A percentile compares a stretch with the other conserved stretches of the same genome.
Evolutionary conservation across 2,113 vertebrate genomes (phyloP).

Genomic region (Okapia johnstoni): DNA sequence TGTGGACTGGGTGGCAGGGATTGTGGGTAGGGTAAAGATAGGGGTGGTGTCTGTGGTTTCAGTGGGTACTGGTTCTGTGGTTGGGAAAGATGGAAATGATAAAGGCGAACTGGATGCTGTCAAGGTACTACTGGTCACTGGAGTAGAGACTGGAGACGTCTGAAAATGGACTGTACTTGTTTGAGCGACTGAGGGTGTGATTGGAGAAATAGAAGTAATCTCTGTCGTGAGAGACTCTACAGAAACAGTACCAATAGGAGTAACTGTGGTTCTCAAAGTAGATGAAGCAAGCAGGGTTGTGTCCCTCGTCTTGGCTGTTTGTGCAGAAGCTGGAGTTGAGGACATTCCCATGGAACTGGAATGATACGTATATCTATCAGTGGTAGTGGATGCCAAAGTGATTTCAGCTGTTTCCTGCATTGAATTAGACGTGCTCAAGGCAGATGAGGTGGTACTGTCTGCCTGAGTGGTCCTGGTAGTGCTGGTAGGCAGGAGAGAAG

Average conservation of each 20-base stretch:
- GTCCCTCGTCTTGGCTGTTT: no score
- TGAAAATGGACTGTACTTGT: accelerated
- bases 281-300: background rate
- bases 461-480: background rate
- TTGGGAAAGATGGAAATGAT: accelerated
- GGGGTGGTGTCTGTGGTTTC: accelerated
- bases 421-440: no score
- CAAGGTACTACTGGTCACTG: accelerated
- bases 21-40: accelerated
- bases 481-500: no score
- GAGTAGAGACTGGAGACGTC: accelerated
- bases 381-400: no score
- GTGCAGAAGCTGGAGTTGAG: no score
- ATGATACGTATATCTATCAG: no score
- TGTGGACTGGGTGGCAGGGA: accelerated
- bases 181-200: background rate
- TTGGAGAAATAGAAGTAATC: accelerated
- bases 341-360: no score
- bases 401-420: no score
- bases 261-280: background rate
- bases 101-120: accelerated
- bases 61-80: accelerated
- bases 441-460: background rate
- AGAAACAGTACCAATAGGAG: background rate
- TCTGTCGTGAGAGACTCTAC: background rate